Percentiles rank a stretch among this genome's conserved stretches.
phyloP scores from a whole-genome alignment of 2,113 vertebrate genomes.

The Litocranius walleri region DNA sequence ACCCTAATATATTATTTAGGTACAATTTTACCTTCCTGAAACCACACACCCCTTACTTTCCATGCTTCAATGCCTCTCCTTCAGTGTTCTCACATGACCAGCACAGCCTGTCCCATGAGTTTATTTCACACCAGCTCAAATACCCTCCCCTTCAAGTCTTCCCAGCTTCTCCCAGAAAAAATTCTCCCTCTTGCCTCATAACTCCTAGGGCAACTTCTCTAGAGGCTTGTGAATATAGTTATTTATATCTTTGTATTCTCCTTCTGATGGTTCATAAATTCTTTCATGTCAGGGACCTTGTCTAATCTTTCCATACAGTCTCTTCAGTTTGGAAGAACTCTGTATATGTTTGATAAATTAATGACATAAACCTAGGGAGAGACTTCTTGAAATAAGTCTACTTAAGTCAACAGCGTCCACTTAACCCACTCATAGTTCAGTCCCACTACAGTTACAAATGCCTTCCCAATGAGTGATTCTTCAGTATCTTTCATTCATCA shows the following conservation, averaged over 20 bases:
- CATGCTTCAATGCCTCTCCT: not conserved
- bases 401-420: not conserved
- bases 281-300: not conserved
- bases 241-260: not conserved
- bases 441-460: not conserved
- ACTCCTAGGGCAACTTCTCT: not conserved
- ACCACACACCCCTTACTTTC: constrained; percentile 1
- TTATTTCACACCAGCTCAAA: not conserved
- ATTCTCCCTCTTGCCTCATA: not conserved
- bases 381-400: not conserved
- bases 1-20: constrained; percentile 23
- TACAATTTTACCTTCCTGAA: constrained; percentile 55
- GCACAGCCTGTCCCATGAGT: not conserved
- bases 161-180: not conserved
- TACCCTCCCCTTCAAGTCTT: not conserved
- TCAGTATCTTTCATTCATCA: not conserved
- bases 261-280: not conserved
- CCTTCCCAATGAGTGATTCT: not conserved
- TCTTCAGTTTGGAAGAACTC: not conserved
- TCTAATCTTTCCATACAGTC: not conserved
- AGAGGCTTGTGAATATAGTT: not conserved
- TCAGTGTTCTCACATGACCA: not conserved
- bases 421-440: not conserved
- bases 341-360: not conserved
- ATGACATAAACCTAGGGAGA: not conserved